Conservation (phyloP, 2,113 vertebrate genomes). For the Takifugu flavidus region DNA sequence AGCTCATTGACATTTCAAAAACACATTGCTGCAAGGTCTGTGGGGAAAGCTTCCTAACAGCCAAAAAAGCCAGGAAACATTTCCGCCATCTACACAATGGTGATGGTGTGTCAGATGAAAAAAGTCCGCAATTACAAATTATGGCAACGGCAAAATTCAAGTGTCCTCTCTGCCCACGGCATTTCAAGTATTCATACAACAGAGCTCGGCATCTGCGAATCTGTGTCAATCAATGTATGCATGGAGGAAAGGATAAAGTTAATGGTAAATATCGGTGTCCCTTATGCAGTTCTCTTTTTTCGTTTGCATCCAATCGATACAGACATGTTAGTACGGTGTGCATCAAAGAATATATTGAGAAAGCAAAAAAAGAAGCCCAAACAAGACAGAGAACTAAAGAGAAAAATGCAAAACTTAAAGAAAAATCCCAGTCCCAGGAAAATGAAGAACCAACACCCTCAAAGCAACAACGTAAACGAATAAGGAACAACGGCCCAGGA, state of each 20-base stretch:
- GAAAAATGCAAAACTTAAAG: conserved; percentile 11
- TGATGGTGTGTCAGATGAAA: conserved; percentile 12
- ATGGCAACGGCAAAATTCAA: conserved; percentile 33
- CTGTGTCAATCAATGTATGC: conserved; percentile 56
- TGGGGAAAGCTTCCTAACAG: conserved; percentile 47
- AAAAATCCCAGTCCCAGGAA: conserved; percentile 13
- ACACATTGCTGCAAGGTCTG: conserved; percentile 44
- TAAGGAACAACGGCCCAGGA: neutral
- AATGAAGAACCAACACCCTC: conserved; percentile 15
- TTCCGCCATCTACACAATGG: conserved; percentile 25
- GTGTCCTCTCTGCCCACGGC: conserved; percentile 70
- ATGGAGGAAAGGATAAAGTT: conserved; percentile 45
- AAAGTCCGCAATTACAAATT: conserved; percentile 13
- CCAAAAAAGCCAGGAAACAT: conserved; percentile 42
- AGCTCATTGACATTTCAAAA: conserved; percentile 65
- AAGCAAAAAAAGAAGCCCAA: neutral
- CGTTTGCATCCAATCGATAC: conserved; percentile 45
- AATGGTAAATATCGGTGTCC: conserved; percentile 65
- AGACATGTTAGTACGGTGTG: conserved; percentile 67
- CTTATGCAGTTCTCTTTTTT: conserved; percentile 64
- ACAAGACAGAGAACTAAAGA: conserved; percentile 5
- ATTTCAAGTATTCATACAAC: conserved; percentile 72
- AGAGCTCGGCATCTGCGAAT: conserved; percentile 68
- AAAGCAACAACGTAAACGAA: conserved; percentile 11
- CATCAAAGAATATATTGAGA: conserved; percentile 44